These are phyloP conservation scores for Neoseiulus cucumeris DNA, from an alignment of 1,140 invertebrate genomes.

Conservation along the genomic window DNA sequence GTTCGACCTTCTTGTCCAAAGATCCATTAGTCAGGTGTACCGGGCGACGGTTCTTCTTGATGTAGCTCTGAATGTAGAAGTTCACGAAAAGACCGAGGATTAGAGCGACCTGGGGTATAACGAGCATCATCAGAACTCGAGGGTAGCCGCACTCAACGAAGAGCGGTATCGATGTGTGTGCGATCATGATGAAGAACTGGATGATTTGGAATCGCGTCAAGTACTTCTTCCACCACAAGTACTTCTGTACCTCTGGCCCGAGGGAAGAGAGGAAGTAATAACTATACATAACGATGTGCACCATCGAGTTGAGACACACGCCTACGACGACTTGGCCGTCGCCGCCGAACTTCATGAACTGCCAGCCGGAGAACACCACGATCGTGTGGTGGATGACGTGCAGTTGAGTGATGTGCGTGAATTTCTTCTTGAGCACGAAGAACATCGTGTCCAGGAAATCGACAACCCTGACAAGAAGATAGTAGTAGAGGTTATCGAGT, in stretches of 20 bases:
- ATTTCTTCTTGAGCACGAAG: conserved; percentile 65
- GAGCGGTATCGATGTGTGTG: background rate
- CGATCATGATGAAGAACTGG: conserved; percentile 6
- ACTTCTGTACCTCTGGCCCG: conserved; percentile 55
- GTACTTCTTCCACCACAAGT: conserved; percentile 82
- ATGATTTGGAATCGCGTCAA: conserved; percentile 68
- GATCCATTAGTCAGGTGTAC: background rate
- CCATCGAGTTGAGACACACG: conserved; percentile 23
- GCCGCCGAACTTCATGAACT: conserved; percentile 61
- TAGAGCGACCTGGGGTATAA: conserved; percentile 12
- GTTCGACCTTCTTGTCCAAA: no score
- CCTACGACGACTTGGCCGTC: conserved; percentile 4
- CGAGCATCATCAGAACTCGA: background rate
- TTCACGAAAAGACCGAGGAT: conserved; percentile 51
- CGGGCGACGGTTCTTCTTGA: conserved; percentile 24
- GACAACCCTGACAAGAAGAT: conserved; percentile 5
- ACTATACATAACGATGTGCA: conserved; percentile 54
- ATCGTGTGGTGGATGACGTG: conserved; percentile 70
- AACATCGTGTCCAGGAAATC: conserved; percentile 36
- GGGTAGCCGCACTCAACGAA: background rate
- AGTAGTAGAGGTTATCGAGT: conserved; percentile 4
- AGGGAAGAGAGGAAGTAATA: conserved; percentile 69
- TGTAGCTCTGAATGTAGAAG: conserved; percentile 63
- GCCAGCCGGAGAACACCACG: conserved; percentile 85
- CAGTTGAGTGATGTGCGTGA: conserved; percentile 56